Conservation (phyloP, 92 coral and sea anemone species). For the Epizoanthus scotinus region DNA sequence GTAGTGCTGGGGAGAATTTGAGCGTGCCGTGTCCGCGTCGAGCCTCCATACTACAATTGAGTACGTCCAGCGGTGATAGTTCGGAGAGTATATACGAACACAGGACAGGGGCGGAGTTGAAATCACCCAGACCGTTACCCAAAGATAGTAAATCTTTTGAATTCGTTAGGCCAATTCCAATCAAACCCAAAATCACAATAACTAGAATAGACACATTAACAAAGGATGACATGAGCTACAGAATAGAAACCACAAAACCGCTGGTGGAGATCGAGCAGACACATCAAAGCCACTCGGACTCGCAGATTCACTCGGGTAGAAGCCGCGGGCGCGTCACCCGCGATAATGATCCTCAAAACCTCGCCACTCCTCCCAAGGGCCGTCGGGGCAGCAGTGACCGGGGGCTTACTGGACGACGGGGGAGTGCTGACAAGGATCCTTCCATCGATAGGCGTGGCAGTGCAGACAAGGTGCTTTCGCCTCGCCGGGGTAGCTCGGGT, state of each 20-base stretch:
- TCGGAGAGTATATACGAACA: slow-evolving; percentile 89
- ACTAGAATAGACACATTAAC: slow-evolving; percentile 84
- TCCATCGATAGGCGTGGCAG: slow-evolving; percentile 60
- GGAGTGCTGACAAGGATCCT: slow-evolving; percentile 35
- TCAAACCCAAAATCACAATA: slow-evolving; percentile 82
- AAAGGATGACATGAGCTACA: slow-evolving; percentile 76
- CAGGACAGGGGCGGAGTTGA: slow-evolving; percentile 65
- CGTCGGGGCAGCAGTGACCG: slow-evolving; percentile 50
- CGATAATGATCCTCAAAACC: slow-evolving; percentile 20
- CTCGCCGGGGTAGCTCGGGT: slow-evolving; percentile 48
- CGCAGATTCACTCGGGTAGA: slow-evolving; percentile 73
- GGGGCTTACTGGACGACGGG: slow-evolving; percentile 24
- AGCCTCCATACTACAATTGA: slow-evolving; percentile 75
- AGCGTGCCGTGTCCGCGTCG: slow-evolving; percentile 75
- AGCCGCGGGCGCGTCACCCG: slow-evolving; percentile 67
- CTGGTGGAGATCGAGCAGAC: slow-evolving; percentile 58
- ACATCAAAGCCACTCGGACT: slow-evolving; percentile 85
- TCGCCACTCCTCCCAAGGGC: slow-evolving; percentile 40
- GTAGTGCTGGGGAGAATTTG: slow-evolving; percentile 69
- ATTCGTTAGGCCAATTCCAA: slow-evolving; percentile 95
- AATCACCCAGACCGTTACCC: slow-evolving; percentile 73
- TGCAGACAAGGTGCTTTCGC: slow-evolving; percentile 53
- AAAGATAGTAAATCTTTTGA: slow-evolving; percentile 87
- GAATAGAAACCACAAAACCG: slow-evolving; percentile 58
- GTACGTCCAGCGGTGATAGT: slow-evolving; percentile 91